Conservation (phyloP, 1,140 invertebrate genomes). For the Melipona quadrifasciata region DNA sequence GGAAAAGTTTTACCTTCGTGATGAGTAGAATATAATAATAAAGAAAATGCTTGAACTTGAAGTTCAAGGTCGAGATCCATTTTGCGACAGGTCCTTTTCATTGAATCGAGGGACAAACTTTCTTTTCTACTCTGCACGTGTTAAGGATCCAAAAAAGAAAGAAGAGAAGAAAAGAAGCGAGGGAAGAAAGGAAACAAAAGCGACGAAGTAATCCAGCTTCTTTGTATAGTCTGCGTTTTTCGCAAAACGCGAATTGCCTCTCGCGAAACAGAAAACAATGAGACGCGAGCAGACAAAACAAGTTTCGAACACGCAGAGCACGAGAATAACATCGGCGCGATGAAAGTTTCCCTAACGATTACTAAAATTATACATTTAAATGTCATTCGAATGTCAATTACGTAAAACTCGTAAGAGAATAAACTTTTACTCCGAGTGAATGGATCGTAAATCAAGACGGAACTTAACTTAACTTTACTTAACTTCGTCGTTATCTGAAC, state of each 20-base stretch:
- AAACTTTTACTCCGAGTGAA: not conserved
- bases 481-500: not conserved
- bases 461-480: not conserved
- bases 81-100: no score
- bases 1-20: no score
- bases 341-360: not conserved
- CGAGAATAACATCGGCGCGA: not conserved
- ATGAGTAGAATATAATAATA: no score
- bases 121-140: no score
- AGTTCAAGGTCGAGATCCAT: no score
- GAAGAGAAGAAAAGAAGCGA: no score
- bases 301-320: not conserved
- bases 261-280: not conserved
- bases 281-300: conserved; percentile 17
- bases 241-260: not conserved
- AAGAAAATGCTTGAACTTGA: no score
- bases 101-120: no score
- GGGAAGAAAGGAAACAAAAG: not conserved
- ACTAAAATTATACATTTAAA: not conserved
- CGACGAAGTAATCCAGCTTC: not conserved
- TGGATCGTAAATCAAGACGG: not conserved
- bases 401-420: no score
- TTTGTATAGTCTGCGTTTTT: not conserved
- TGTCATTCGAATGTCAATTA: not conserved
- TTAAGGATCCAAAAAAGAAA: not conserved